Percentiles rank a stretch among this genome's conserved stretches.
phyloP scores from a whole-genome alignment of 1,140 invertebrate genomes.

The Pseudomyrmex flavicornis region DNA sequence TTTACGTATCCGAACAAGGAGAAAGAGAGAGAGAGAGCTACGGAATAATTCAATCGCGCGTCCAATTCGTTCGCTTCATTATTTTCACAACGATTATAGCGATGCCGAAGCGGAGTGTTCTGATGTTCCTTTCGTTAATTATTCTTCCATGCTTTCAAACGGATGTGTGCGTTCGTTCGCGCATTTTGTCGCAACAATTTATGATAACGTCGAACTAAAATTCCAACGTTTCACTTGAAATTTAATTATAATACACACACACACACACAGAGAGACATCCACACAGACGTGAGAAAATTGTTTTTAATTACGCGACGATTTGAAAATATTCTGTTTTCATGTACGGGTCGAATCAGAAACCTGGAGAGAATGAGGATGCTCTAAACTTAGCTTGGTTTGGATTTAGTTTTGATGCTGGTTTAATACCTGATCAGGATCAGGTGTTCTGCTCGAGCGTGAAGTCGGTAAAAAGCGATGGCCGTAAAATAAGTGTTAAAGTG shows the following conservation, averaged over 20 bases:
- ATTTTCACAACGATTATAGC: conserved; percentile 24
- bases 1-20: conserved; percentile 10
- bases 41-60: not conserved
- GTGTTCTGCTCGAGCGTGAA: conserved; percentile 45
- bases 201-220: not conserved
- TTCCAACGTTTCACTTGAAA: not conserved
- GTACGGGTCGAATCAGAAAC: no score
- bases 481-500: conserved; percentile 53
- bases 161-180: not conserved
- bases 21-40: not conserved
- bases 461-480: conserved; percentile 46
- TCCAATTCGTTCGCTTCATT: conserved; percentile 22
- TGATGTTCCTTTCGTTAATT: conserved; percentile 6
- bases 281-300: no score
- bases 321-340: no score
- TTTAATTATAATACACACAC: no score
- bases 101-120: not conserved
- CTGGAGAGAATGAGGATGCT: not conserved
- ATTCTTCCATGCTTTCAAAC: not conserved
- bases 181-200: not conserved
- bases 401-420: conserved; percentile 32
- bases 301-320: no score
- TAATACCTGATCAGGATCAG: conserved; percentile 13
- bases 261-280: no score
- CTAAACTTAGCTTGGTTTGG: not conserved